A percentile compares a stretch with the other conserved stretches of the same genome.
Evolutionary conservation across 2,113 vertebrate species (phyloP).

Genomic region (Notechis scutatus): DNA sequence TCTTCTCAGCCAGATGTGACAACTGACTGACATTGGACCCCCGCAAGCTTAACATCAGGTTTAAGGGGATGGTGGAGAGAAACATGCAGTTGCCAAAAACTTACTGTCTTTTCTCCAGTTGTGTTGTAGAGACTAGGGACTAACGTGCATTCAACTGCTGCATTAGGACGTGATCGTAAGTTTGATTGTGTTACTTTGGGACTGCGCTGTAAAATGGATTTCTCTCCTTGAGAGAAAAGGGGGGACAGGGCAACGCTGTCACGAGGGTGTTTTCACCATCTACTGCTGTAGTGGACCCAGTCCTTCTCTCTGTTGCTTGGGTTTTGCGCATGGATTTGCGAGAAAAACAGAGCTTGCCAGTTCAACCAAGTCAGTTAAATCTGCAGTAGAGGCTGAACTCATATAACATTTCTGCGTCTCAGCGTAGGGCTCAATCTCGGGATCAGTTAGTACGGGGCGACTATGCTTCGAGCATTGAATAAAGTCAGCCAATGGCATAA

Average conservation of each 20-base stretch:
- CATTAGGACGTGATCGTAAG: neutral
- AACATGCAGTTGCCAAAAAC: neutral
- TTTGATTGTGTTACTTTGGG: neutral
- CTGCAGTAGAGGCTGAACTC: neutral
- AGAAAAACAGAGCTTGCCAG: neutral
- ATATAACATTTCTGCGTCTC: neutral
- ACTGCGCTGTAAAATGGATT: neutral
- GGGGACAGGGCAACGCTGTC: neutral
- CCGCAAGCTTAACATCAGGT: neutral
- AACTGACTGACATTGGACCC: neutral
- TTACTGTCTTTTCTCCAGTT: neutral
- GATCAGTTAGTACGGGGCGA: neutral
- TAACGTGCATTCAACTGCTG: neutral
- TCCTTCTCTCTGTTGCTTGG: neutral
- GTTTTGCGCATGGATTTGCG: neutral
- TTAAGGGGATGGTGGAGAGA: neutral
- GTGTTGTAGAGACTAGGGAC: neutral
- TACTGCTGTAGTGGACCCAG: neutral
- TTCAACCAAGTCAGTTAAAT: neutral
- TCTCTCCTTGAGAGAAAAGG: neutral
- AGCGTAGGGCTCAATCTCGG: neutral
- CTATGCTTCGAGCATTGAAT: neutral
- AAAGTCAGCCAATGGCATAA: neutral
- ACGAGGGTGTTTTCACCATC: neutral
- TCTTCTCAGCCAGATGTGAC: neutral